These are phyloP conservation scores for Noctua janthina DNA, from an alignment of 2,888 invertebrate genomes.

Conservation along the genomic window DNA sequence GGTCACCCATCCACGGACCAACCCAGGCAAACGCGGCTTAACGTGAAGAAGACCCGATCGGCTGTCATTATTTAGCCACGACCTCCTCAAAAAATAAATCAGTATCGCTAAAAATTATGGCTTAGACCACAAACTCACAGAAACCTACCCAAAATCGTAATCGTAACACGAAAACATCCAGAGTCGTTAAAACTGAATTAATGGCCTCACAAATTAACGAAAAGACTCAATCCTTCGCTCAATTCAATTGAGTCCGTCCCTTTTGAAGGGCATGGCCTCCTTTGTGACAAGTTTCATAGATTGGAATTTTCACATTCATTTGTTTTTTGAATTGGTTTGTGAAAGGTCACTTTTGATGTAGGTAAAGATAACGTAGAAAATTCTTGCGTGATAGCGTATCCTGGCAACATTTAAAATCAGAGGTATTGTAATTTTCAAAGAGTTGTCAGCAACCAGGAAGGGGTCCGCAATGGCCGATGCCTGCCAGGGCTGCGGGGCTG, in stretches of 20 bases:
- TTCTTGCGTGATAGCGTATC: background rate
- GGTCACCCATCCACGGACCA: background rate
- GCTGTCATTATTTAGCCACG: background rate
- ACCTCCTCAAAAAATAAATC: background rate
- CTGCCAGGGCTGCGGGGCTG: too few relatives aligned
- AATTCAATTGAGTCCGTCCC: conserved; percentile 53
- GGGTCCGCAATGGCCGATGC: too few relatives aligned
- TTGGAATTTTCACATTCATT: conserved; percentile 8
- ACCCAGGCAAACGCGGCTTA: background rate
- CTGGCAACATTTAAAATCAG: background rate
- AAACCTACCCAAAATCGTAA: conserved; percentile 73
- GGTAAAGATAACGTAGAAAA: background rate
- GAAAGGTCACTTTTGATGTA: background rate
- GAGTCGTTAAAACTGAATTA: conserved; percentile 83
- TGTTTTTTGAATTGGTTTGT: background rate
- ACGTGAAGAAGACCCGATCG: background rate
- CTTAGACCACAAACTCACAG: conserved; percentile 62
- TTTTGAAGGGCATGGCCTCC: conserved; percentile 48
- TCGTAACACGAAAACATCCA: conserved; percentile 81
- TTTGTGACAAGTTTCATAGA: conserved; percentile 30
- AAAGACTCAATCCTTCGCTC: conserved; percentile 63
- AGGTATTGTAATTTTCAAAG: background rate
- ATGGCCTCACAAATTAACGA: conserved; percentile 82
- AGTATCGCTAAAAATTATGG: conserved; percentile 20
- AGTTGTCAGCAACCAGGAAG: too few relatives aligned